Evolutionary conservation across 2,113 vertebrate genomes (phyloP).

Genomic region (Sorex fumeus): DNA sequence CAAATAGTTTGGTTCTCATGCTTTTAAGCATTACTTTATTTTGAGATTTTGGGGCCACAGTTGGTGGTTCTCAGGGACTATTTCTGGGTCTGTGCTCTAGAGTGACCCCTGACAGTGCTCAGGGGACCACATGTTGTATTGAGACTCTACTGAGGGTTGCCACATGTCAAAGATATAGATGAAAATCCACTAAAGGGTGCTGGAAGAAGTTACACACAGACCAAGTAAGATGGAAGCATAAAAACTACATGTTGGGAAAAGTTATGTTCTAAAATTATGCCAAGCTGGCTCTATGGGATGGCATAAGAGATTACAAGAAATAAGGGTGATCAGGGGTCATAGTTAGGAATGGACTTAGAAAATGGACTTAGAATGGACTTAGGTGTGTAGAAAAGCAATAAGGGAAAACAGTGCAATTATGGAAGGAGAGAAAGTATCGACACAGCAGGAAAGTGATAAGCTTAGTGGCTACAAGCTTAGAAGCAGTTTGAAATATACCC

Average conservation of each 20-base stretch:
- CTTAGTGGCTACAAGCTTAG: background rate
- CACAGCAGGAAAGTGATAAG: background rate
- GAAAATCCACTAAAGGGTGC: constrained; percentile 15
- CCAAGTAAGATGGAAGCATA: background rate
- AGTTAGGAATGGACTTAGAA: background rate
- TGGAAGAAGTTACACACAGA: background rate
- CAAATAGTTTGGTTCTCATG: background rate
- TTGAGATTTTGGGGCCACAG: background rate
- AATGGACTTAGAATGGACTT: constrained; percentile 2
- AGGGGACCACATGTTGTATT: too few species aligned
- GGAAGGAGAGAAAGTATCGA: background rate
- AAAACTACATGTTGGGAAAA: background rate
- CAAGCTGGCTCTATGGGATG: background rate
- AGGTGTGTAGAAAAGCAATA: background rate
- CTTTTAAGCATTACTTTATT: too few species aligned
- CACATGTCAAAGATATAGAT: constrained; percentile 23
- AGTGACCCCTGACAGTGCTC: too few species aligned
- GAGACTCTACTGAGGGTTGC: too few species aligned
- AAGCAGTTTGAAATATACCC: background rate
- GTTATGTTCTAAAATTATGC: background rate
- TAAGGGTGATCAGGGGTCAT: background rate
- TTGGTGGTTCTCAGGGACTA: background rate
- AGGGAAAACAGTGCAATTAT: background rate
- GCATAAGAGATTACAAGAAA: background rate
- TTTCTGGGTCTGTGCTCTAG: too few species aligned